Percentiles rank a stretch among this genome's conserved stretches.
Evolutionary conservation across 2,113 vertebrate species (phyloP).

Genomic region (Platysternon megacephalum): DNA sequence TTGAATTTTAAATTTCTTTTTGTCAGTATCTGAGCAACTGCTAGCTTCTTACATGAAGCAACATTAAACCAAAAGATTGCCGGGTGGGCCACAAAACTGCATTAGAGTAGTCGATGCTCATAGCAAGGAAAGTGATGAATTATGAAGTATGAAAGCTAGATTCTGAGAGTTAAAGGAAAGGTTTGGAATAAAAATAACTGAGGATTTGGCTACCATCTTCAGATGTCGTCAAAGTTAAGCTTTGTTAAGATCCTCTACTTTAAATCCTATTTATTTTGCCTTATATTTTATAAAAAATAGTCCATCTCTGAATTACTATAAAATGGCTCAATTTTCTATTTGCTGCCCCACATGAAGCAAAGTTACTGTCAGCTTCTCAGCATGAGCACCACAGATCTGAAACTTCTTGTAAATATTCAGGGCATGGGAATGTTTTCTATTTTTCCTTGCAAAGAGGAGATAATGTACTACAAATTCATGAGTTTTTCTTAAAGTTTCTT

Average conservation of each 20-base stretch:
- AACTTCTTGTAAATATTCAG: background rate
- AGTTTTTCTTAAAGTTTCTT: background rate
- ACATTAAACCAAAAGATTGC: background rate
- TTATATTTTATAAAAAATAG: background rate
- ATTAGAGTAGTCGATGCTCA: background rate
- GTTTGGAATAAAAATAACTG: background rate
- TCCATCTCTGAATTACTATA: background rate
- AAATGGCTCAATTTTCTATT: background rate
- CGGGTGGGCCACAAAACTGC: background rate
- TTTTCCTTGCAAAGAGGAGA: background rate
- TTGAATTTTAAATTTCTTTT: background rate
- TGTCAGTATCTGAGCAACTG: background rate
- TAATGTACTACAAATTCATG: background rate
- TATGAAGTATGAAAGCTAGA: background rate
- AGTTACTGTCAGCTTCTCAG: background rate
- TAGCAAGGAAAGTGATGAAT: background rate
- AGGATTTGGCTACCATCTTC: background rate
- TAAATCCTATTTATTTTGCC: background rate
- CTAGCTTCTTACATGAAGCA: background rate
- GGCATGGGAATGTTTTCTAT: background rate
- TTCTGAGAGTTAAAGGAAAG: background rate
- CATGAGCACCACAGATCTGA: background rate
- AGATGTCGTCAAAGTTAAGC: background rate
- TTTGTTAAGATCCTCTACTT: background rate
- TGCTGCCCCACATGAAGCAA: background rate